phyloP scores from a whole-genome alignment of 2,888 invertebrate genomes.

The Tenthredo notha region DNA sequence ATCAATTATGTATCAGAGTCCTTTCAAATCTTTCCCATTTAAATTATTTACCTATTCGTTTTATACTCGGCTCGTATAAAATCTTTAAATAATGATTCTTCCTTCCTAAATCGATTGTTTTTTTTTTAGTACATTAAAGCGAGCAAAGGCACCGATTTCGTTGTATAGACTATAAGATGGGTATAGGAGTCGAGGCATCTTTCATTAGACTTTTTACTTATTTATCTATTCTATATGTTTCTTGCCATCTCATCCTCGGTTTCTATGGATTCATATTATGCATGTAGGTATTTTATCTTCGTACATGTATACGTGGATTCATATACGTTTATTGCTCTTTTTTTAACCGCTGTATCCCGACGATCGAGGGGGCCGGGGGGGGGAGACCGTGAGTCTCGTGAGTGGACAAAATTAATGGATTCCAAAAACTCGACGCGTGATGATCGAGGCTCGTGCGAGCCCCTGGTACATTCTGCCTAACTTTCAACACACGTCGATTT shows the following conservation, averaged over 20 bases:
- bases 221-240: conserved; percentile 14
- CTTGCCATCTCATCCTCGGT: conserved; percentile 12
- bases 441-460: conserved; percentile 43
- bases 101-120: not conserved
- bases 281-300: not conserved
- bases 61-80: not conserved
- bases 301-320: not conserved
- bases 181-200: not conserved
- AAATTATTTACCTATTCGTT: not conserved
- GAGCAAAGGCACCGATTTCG: not conserved
- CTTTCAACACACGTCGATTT: not conserved
- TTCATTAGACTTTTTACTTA: conserved; percentile 29
- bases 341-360: conserved; percentile 11
- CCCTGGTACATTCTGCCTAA: not conserved
- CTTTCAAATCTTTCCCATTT: not conserved
- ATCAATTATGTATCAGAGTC: not conserved
- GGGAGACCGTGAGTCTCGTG: conserved; percentile 2
- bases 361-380: not conserved
- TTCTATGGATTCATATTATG: not conserved
- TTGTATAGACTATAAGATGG: not conserved
- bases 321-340: not conserved
- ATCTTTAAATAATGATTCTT: not conserved
- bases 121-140: not conserved
- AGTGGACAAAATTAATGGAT: conserved; percentile 44
- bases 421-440: conserved; percentile 43